Evolutionary conservation across 2,888 invertebrate genomes (phyloP).

Genomic region (Balanococcus diminutus): DNA sequence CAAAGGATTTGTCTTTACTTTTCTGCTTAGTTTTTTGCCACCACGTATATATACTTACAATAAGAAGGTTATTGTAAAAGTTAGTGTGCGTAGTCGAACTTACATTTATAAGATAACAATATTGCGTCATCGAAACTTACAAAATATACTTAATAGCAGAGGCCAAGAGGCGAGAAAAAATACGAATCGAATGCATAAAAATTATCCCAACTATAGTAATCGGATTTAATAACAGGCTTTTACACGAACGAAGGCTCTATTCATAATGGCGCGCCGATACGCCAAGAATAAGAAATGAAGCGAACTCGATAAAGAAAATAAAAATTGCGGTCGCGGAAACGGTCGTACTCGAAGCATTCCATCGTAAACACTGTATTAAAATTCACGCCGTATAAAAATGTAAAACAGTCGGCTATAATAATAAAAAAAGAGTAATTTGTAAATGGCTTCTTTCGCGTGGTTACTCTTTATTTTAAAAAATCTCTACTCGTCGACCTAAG

Average conservation of each 20-base stretch:
- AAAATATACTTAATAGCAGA: too few relatives aligned
- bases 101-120: not conserved
- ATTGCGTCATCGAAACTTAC: not conserved
- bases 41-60: not conserved
- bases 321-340: not conserved
- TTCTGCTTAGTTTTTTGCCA: not conserved
- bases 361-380: conserved; percentile 3
- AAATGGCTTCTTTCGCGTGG: conserved; percentile 18
- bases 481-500: not conserved
- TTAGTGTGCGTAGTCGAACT: not conserved
- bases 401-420: conserved; percentile 12
- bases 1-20: not conserved
- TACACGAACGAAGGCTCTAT: not conserved
- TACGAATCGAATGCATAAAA: not conserved
- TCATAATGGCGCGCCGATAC: not conserved
- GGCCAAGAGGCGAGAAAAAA: not conserved
- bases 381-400: conserved; percentile 22
- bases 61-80: not conserved
- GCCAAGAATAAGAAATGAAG: not conserved
- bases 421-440: conserved; percentile 11
- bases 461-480: not conserved
- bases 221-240: not conserved
- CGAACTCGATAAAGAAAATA: not conserved
- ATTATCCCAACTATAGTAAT: not conserved
- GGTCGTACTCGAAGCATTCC: not conserved